These are phyloP conservation scores for Neelides sp. DNA, from an alignment of 1,140 invertebrate species.

Conservation along the genomic window DNA sequence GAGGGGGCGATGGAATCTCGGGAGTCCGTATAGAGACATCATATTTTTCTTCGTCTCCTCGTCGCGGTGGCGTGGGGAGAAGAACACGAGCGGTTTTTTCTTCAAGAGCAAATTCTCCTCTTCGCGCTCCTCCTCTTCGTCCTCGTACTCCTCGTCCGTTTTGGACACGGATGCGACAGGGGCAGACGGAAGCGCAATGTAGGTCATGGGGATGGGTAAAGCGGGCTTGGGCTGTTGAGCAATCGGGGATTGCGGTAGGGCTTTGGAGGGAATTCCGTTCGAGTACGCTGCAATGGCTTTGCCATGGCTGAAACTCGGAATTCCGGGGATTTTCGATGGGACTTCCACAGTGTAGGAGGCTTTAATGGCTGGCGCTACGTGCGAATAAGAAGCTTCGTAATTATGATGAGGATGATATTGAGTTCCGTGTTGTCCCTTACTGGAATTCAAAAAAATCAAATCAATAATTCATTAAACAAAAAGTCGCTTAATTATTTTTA, in stretches of 20 bases:
- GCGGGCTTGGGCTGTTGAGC: not conserved
- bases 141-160: not conserved
- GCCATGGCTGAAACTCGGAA: not conserved
- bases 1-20: too few relatives aligned
- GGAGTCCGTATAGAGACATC: too few relatives aligned
- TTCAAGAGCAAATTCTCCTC: not conserved
- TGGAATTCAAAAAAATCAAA: too few relatives aligned
- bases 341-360: not conserved
- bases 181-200: not conserved
- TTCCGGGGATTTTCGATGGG: not conserved
- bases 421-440: slow-evolving; percentile 9
- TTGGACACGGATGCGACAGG: not conserved
- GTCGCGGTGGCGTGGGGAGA: too few relatives aligned
- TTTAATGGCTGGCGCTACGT: not conserved
- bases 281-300: not conserved
- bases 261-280: not conserved
- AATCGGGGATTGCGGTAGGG: not conserved
- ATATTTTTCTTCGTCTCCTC: too few relatives aligned
- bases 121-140: not conserved
- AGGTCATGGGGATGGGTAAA: not conserved
- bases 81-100: too few relatives aligned
- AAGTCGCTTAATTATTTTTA: too few relatives aligned
- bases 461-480: too few relatives aligned
- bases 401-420: slow-evolving; percentile 26
- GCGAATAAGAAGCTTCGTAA: slow-evolving; percentile 27